Evolutionary conservation across 2,113 vertebrate genomes (phyloP), one percentile per base, ranked within the genome.

Genomic region (Lepus europaeus): DNA sequence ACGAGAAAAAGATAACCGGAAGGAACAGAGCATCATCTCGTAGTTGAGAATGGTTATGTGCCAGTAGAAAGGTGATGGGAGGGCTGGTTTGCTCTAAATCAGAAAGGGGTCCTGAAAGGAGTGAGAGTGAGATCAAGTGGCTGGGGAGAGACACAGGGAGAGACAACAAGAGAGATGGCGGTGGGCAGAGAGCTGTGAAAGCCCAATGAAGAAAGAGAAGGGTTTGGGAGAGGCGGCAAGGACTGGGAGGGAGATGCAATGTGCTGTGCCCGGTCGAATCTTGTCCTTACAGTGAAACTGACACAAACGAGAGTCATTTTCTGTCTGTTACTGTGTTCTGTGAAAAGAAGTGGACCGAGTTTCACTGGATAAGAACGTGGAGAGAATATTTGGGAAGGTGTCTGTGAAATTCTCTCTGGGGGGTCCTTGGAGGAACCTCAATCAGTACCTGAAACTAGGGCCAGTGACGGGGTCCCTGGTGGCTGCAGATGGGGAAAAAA

Each of bases 21-120:
- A 89, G 36, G 39, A 76, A 76, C 93, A 79, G n/a, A 10, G 25
- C 76, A 84, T 81, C 11, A 72, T 89, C 74, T 90, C 79, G 92
- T 70, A 45, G 13, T 27, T 73, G 33, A 22, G 70, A 3, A 72
- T 25, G 59, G 3, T n/a, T n/a, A 17, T 68, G 14, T 63, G 66
- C 74, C 92, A 25, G 87, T 2, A 12, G 9, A 80, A 33, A 89
- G 23, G 68, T 20, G 10, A 79, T 11, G 11, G 31, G 27, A 87
- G 78, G 64, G 56, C 29, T 16, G 6, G 59, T 45, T 1, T 74
- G 73, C 93, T 93, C 82, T 69, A 9, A 3, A 13, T 56, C 27
- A 81, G 25, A 73, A 70, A 49, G 49, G 45, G 68, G 33, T 64
- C 70, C 59, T 80, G 31, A 91, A n/a, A n/a, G 17, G 6, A 72